Conservation (phyloP, 2,797 vertebrate species). For the Acridotheres tristis region DNA sequence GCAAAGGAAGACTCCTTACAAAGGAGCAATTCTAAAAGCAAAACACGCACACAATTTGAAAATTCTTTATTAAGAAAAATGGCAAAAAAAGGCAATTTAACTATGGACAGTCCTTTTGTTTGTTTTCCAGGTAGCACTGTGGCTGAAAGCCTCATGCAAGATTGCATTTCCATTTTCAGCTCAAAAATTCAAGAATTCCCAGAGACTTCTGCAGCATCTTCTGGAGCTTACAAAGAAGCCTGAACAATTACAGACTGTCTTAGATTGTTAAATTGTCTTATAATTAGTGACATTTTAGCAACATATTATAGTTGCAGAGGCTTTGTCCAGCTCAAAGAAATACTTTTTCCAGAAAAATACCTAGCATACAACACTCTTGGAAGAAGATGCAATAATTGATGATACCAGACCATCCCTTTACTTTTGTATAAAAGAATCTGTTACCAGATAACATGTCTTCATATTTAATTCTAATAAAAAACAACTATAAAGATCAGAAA, state of each 20-base stretch:
- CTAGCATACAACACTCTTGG: neutral
- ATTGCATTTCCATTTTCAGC: neutral
- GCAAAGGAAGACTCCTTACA: neutral
- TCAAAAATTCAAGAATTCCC: neutral
- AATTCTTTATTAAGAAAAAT: neutral
- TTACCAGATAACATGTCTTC: neutral
- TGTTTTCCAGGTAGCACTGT: neutral
- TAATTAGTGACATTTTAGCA: neutral
- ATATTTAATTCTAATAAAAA: neutral
- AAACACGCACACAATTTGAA: neutral
- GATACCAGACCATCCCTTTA: neutral
- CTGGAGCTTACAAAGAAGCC: neutral
- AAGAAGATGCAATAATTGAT: neutral
- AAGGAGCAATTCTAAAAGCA: neutral
- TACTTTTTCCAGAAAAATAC: neutral
- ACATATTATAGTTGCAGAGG: neutral
- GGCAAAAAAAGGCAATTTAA: neutral
- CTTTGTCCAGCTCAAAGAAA: neutral
- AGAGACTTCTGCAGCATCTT: neutral
- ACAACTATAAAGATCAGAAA: neutral
- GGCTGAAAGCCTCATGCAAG: neutral
- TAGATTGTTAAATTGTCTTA: neutral
- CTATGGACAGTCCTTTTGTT: neutral
- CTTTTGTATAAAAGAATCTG: neutral
- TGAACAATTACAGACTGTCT: neutral